These are phyloP conservation scores for Cassiopea xamachana DNA, from an alignment of 30 jellyfish, hydroid and myxozoan species.

Conservation along the genomic window DNA sequence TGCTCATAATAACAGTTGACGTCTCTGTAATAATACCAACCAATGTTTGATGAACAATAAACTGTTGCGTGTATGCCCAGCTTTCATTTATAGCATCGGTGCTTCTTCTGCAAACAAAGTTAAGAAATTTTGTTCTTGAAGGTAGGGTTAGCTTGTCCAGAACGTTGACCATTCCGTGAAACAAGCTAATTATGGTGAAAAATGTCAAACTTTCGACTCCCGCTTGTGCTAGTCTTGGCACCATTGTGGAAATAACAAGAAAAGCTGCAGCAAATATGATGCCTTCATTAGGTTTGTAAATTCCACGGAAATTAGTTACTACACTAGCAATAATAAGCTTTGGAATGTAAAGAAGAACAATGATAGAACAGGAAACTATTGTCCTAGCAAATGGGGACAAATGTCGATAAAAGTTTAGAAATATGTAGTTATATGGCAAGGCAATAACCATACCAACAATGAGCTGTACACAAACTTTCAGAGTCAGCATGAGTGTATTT, in stretches of 20 bases:
- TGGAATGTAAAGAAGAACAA: slow-evolving; percentile 9
- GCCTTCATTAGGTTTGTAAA: not conserved
- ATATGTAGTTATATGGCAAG: not conserved
- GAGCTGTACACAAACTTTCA: slow-evolving; percentile 21
- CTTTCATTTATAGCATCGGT: not conserved
- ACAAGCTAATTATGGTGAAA: slow-evolving; percentile 24
- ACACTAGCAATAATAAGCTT: not conserved
- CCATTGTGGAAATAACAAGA: not conserved
- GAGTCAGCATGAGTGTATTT: not conserved
- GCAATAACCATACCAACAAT: not conserved
- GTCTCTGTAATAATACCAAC: slow-evolving; percentile 31
- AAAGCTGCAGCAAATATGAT: not conserved
- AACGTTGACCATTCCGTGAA: slow-evolving; percentile 21
- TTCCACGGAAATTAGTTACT: not conserved
- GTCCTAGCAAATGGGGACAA: not conserved
- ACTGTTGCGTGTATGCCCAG: not conserved
- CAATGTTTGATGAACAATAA: slow-evolving; percentile 24
- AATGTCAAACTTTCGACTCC: slow-evolving; percentile 8
- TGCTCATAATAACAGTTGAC: slow-evolving; percentile 13
- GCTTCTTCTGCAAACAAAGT: not conserved
- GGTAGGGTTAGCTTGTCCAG: slow-evolving; percentile 33
- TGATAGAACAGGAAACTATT: not conserved
- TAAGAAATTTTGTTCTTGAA: not conserved
- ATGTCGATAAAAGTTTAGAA: not conserved
- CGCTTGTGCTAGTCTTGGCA: slow-evolving; percentile 32